A percentile compares a stretch with the other conserved stretches of the same genome.
These are phyloP conservation scores for Vidua macroura DNA, from an alignment of 2,113 vertebrate genomes.

Conservation along the genomic window DNA sequence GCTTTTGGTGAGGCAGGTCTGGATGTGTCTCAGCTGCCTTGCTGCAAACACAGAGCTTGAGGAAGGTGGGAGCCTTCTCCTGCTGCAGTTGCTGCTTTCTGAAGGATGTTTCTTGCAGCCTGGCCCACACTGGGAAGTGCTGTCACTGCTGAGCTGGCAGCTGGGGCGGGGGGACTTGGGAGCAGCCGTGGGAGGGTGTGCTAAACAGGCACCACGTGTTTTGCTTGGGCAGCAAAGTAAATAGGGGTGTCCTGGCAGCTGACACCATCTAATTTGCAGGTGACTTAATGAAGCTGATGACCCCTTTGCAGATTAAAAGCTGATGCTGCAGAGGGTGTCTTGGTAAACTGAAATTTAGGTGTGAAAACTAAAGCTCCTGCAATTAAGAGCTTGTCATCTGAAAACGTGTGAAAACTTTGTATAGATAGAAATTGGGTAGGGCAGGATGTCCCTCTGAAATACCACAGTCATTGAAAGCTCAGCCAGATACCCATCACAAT, in stretches of 20 bases:
- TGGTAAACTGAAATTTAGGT: not conserved
- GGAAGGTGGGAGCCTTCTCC: not conserved
- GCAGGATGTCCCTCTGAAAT: not conserved
- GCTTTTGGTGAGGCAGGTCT: not conserved
- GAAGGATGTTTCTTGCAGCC: not conserved
- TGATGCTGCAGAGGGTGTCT: not conserved
- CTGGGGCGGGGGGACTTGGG: not conserved
- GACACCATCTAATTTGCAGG: not conserved
- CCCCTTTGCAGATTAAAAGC: slow-evolving; percentile 3
- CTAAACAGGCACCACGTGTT: not conserved
- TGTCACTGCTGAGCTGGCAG: not conserved
- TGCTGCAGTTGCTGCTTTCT: not conserved
- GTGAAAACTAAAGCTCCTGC: not conserved
- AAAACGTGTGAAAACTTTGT: not conserved
- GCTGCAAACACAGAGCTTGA: not conserved
- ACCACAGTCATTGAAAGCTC: not conserved
- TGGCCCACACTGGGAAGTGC: rapidly evolving
- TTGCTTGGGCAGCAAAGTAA: not conserved
- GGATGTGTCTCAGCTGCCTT: not conserved
- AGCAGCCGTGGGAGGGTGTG: not conserved
- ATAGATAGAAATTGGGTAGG: not conserved
- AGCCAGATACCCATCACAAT: not conserved
- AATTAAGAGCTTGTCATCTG: not conserved
- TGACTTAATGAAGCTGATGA: not conserved
- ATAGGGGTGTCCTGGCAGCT: not conserved